Evolutionary conservation across 1,140 invertebrate genomes (phyloP), one percentile per base, ranked within the genome.

Genomic region (Chironomus striatipennis): DNA sequence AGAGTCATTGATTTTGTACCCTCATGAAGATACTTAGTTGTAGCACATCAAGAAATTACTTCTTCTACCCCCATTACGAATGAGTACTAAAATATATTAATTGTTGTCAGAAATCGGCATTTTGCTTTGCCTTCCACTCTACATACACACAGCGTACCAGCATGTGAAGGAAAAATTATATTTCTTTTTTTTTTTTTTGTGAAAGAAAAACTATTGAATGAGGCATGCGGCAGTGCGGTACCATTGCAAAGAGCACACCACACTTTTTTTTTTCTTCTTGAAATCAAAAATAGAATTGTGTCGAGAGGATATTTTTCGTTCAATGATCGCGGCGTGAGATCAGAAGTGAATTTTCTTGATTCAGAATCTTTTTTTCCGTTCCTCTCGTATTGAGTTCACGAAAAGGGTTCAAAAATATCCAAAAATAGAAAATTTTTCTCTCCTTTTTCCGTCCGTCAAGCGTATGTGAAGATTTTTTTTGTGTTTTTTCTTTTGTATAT

Each of bases 241-340:
- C 12, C 10, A 57, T 57, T 57, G 47, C 47, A 57, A 57, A 57
- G 47, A 47, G 43, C 8, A 47, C 24, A 34, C 24, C 24, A n/a
- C 47, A 57, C 47, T 57, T 57, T 5, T 34, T 34, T 2, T 34
- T 34, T 34, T 34, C n/a, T n/a, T n/a, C n/a, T n/a, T n/a, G n/a
- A 34, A 34, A 34, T 34, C 47, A 57, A 57, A 57, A 57, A 57
- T 57, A 57, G 47, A 57, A 57, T 57, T 57, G 12, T 57, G 12
- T n/a, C 47, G 47, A n/a, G 24, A 57, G 47, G 47, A 57, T 57
- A 57, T 21, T 70, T 9, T 70, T 57, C 47, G 47, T 57, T 57
- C 65, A 15, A 70, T 18, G 17, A 70, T 70, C 65, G 18, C 65
- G 65, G 65, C 65, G 17, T 70, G 65, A 70, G 65, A 70, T 70